A percentile compares a stretch with the other conserved stretches of the same genome.
These are phyloP conservation scores for Ganaspis sp. DNA, from an alignment of 1,140 invertebrate species.

Conservation along the genomic window DNA sequence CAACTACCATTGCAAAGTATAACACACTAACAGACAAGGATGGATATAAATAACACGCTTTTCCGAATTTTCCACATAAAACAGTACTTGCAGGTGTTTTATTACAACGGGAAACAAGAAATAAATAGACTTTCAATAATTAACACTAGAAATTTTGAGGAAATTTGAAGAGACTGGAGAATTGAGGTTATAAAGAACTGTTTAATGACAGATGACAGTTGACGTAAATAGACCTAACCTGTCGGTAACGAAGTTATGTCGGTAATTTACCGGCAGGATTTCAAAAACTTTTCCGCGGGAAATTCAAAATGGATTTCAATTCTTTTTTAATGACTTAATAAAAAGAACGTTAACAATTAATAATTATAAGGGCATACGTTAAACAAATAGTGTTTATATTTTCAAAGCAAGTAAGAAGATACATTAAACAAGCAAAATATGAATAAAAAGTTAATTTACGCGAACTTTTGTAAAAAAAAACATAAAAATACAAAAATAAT, in stretches of 20 bases:
- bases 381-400: too few relatives aligned
- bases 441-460: too few relatives aligned
- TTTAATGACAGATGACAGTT: background rate
- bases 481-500: too few relatives aligned
- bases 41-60: background rate
- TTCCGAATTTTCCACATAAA: background rate
- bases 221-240: background rate
- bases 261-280: background rate
- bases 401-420: too few relatives aligned
- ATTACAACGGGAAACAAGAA: background rate
- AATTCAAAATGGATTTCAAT: background rate
- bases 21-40: background rate
- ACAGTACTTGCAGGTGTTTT: background rate
- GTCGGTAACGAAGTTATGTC: background rate
- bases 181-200: slow-evolving; percentile 10
- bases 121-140: background rate
- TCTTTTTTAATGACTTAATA: too few relatives aligned
- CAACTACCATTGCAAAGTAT: too few relatives aligned
- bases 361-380: too few relatives aligned
- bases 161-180: background rate
- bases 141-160: background rate
- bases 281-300: background rate
- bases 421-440: too few relatives aligned
- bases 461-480: too few relatives aligned
- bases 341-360: too few relatives aligned